Conservation (phyloP, 2,797 vertebrate species). For the Prionace glauca region DNA sequence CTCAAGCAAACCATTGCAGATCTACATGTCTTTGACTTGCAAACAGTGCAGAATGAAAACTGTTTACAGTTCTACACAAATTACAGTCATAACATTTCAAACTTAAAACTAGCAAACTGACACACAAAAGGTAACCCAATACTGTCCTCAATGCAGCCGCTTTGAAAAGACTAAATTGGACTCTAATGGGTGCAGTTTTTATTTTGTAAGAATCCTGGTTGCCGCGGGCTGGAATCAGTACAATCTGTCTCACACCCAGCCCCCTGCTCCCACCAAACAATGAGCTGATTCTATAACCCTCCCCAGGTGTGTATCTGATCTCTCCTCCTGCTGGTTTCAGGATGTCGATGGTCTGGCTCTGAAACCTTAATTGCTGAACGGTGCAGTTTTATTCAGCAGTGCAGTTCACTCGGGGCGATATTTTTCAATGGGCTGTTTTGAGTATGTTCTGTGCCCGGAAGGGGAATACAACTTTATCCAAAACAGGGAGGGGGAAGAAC, state of each 20-base stretch:
- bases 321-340: neutral
- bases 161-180: neutral
- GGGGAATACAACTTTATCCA: neutral
- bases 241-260: neutral
- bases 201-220: neutral
- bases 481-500: no score
- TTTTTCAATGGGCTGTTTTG: neutral
- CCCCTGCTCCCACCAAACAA: neutral
- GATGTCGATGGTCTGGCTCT: neutral
- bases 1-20: no score
- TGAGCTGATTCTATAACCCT: neutral
- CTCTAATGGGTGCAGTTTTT: neutral
- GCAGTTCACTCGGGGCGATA: neutral
- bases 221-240: neutral
- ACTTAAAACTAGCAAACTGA: neutral
- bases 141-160: neutral
- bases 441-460: neutral
- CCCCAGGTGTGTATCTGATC: neutral
- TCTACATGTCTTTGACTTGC: no score
- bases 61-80: no score
- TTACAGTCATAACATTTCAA: no score
- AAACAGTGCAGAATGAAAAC: no score
- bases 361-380: neutral
- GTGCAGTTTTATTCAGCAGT: neutral
- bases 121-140: neutral